A percentile compares a stretch with the other conserved stretches of the same genome.
Evolutionary conservation across 2,888 invertebrate genomes (phyloP).

Genomic region (Metallyticus violacea): DNA sequence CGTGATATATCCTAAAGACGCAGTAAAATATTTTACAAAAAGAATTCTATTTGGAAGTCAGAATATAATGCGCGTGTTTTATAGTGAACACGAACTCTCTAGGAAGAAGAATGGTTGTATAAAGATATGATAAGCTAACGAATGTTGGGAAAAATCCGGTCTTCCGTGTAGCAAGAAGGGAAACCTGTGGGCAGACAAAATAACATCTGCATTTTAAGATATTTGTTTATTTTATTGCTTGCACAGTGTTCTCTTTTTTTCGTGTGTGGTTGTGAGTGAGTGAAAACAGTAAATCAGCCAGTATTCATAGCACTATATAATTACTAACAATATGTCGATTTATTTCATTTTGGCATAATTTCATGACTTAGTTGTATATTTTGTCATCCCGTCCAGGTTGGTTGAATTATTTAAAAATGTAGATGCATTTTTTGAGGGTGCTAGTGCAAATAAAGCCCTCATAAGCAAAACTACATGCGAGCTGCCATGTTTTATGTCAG

Average conservation of each 20-base stretch:
- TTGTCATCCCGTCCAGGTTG: neutral
- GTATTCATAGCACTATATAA: neutral
- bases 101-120: neutral
- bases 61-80: constrained; percentile 8
- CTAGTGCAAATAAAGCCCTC: neutral
- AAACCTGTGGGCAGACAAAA: neutral
- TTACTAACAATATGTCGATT: neutral
- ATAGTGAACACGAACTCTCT: too few relatives aligned
- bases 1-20: neutral
- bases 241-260: neutral
- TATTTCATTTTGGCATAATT: neutral
- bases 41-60: neutral
- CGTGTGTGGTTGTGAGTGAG: neutral
- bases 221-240: neutral
- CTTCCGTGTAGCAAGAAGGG: neutral
- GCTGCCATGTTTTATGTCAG: neutral
- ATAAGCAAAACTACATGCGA: neutral
- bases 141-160: constrained; percentile 3
- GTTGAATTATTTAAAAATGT: neutral
- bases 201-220: neutral
- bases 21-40: constrained; percentile 4
- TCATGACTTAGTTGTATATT: neutral
- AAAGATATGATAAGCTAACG: neutral
- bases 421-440: neutral
- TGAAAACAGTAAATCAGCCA: neutral